Percentiles rank a stretch among this genome's conserved stretches.
Conservation (phyloP, 2,113 vertebrate genomes). For the Grus americana region DNA sequence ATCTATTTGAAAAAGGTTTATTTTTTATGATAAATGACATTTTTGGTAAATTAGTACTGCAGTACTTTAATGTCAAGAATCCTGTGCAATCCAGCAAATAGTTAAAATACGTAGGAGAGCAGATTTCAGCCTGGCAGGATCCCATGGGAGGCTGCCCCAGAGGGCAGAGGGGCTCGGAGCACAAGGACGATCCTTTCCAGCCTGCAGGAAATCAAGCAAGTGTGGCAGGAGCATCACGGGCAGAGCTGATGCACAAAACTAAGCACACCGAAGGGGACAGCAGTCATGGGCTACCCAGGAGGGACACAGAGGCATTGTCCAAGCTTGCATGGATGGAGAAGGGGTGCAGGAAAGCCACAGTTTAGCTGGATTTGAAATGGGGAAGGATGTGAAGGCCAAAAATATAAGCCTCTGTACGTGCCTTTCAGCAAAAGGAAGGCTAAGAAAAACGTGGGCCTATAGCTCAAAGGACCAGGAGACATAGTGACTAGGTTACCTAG, state of each 20-base stretch:
- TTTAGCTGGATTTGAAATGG: background rate
- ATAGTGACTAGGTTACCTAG: background rate
- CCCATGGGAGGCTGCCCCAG: background rate
- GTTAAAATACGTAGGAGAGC: background rate
- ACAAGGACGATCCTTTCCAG: background rate
- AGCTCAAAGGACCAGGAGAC: background rate
- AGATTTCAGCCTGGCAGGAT: background rate
- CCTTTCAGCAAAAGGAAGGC: background rate
- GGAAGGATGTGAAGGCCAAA: background rate
- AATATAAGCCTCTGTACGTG: background rate
- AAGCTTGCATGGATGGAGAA: background rate
- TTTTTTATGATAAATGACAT: background rate
- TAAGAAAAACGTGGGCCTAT: background rate
- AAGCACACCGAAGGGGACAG: background rate
- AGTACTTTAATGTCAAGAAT: background rate
- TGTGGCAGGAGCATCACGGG: background rate
- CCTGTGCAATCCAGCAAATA: background rate
- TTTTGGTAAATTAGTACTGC: background rate
- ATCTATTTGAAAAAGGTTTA: background rate
- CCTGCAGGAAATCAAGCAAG: background rate
- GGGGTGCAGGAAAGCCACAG: background rate
- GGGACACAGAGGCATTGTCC: background rate
- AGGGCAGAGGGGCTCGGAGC: background rate
- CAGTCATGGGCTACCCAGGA: background rate
- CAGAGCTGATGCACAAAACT: background rate